phyloP scores from a whole-genome alignment of 2,797 vertebrate species.

The Muscicapa comitata region DNA sequence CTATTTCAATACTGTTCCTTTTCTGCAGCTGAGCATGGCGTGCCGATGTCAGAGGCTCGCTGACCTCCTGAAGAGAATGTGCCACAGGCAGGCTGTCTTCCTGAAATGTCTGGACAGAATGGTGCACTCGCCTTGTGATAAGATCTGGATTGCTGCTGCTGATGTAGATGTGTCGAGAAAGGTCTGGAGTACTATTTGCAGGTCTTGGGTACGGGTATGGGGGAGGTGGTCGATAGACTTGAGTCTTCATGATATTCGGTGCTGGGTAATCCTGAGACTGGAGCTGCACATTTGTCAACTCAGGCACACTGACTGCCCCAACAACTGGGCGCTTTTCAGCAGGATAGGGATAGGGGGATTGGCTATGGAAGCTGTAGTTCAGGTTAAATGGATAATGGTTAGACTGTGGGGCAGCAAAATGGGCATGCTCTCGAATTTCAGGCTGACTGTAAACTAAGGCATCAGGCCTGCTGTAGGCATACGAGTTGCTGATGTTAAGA shows the following conservation, averaged over 20 bases:
- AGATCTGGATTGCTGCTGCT: slow-evolving; percentile 97
- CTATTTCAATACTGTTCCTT: slow-evolving; percentile 94
- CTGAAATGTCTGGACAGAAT: slow-evolving; percentile 98
- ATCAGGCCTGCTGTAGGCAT: slow-evolving; percentile 92
- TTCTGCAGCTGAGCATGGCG: slow-evolving; percentile 85
- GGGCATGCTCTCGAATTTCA: slow-evolving; percentile 90
- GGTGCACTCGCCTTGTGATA: slow-evolving; percentile 92
- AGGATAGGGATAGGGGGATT: slow-evolving; percentile 87
- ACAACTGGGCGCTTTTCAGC: slow-evolving; percentile 88
- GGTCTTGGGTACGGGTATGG: slow-evolving; percentile 92
- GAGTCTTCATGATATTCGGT: slow-evolving; percentile 93
- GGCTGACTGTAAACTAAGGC: slow-evolving; percentile 97
- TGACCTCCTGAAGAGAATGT: slow-evolving; percentile 96
- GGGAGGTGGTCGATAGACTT: slow-evolving; percentile 92
- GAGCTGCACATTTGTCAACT: slow-evolving; percentile 94
- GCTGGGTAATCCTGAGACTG: slow-evolving; percentile 93
- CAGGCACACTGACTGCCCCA: slow-evolving; percentile 94
- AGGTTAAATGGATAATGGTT: slow-evolving; percentile 87
- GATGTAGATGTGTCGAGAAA: slow-evolving; percentile 90
- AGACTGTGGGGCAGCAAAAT: slow-evolving; percentile 71
- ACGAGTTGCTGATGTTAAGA: slow-evolving; percentile 91
- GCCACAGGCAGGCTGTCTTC: slow-evolving; percentile 96
- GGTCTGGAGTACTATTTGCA: slow-evolving; percentile 96
- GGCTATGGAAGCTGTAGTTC: slow-evolving; percentile 93
- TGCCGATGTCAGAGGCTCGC: slow-evolving; percentile 84